A percentile compares a stretch with the other conserved stretches of the same genome.
Evolutionary conservation across 2,113 vertebrate genomes (phyloP).

Genomic region (Oceanodroma tethys): DNA sequence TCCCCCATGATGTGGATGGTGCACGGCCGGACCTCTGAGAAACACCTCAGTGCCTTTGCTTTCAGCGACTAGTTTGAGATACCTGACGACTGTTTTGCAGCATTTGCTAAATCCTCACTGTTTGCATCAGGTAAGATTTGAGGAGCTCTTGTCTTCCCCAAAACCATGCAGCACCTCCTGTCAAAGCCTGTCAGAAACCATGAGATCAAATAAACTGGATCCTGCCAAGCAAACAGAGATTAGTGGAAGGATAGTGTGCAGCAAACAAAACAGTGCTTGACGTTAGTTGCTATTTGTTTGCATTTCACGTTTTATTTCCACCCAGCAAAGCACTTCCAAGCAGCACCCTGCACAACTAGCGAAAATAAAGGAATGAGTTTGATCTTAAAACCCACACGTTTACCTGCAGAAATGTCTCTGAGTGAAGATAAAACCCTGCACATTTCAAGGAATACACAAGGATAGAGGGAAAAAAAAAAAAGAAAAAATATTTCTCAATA

Average conservation of each 20-base stretch:
- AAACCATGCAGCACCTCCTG: neutral
- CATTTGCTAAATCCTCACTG: neutral
- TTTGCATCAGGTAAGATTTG: neutral
- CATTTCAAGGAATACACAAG: neutral
- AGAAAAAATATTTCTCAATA: neutral
- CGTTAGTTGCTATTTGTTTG: neutral
- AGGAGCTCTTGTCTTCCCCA: neutral
- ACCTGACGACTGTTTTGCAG: neutral
- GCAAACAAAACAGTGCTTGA: neutral
- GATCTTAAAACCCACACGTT: accelerated
- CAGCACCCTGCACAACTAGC: neutral
- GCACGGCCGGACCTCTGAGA: accelerated
- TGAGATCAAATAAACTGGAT: neutral
- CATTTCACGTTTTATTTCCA: neutral
- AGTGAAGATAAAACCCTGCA: neutral
- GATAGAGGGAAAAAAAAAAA: neutral
- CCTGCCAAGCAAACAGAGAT: neutral
- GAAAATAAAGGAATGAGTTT: neutral
- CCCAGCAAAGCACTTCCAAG: neutral
- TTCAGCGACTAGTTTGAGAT: neutral
- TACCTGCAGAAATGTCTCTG: neutral
- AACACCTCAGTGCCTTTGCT: no score
- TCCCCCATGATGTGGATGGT: accelerated
- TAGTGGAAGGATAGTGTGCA: neutral
- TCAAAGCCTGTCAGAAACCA: neutral